Evolutionary conservation across 2,888 invertebrate genomes (phyloP).

Genomic region (Drosophila mimica): DNA sequence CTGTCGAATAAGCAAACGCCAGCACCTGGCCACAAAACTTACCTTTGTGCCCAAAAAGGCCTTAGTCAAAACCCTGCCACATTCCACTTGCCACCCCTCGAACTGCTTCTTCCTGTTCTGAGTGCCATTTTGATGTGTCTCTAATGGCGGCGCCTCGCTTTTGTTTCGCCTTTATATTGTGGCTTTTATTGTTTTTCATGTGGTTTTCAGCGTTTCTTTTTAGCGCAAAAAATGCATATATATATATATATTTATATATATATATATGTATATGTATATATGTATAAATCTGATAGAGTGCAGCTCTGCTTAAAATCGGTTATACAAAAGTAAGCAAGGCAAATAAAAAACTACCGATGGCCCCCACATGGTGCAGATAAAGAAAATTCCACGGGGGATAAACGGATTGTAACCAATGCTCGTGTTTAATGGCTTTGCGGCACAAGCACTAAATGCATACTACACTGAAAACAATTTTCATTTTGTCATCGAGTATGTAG

Average conservation of each 20-base stretch:
- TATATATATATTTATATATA: constrained; percentile 5
- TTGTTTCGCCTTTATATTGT: constrained; percentile 64
- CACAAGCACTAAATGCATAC: not conserved
- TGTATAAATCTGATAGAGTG: constrained; percentile 9
- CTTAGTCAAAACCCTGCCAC: not conserved
- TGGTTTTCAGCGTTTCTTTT: constrained; percentile 44
- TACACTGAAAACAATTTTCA: not conserved
- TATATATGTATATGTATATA: not conserved
- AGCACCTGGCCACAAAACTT: constrained; percentile 7
- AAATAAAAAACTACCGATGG: constrained; percentile 38
- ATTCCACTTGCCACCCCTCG: not conserved
- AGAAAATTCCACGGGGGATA: not conserved
- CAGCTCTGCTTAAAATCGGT: constrained; percentile 35
- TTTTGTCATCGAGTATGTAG: not conserved
- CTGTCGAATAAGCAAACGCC: constrained; percentile 23
- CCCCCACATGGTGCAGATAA: constrained; percentile 28
- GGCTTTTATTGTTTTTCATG: constrained; percentile 66
- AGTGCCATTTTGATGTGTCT: constrained; percentile 80
- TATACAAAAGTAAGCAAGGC: constrained; percentile 23
- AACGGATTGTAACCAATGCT: not conserved
- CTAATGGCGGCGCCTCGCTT: constrained; percentile 74
- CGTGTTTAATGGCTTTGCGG: constrained; percentile 1
- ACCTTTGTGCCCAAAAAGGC: not conserved
- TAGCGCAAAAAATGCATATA: constrained; percentile 8
- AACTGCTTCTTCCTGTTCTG: constrained; percentile 15